Evolutionary conservation across 2,113 vertebrate species (phyloP).

Genomic region (Himantopus leucocephalus): DNA sequence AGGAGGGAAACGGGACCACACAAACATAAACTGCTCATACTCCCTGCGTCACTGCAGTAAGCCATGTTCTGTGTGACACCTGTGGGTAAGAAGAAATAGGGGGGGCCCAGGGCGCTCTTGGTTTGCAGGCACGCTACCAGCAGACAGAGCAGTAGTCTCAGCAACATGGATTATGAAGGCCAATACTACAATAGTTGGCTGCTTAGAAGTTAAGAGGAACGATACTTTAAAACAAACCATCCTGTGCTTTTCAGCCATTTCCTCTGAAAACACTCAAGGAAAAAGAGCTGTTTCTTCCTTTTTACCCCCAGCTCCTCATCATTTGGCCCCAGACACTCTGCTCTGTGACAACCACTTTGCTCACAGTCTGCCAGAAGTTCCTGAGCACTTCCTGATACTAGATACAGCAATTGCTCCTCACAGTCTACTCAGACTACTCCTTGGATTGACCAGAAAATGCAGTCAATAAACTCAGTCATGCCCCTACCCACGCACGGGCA

Average conservation of each 20-base stretch:
- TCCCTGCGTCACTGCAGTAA: background rate
- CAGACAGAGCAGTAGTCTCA: background rate
- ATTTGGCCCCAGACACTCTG: background rate
- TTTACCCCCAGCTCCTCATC: background rate
- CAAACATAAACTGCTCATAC: rapidly evolving
- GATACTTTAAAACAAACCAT: background rate
- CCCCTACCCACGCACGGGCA: background rate
- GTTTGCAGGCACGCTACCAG: background rate
- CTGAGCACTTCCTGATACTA: background rate
- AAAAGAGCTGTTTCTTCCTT: background rate
- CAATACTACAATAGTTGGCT: background rate
- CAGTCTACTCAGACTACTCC: background rate
- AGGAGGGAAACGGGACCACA: background rate
- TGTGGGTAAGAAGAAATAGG: too few species aligned
- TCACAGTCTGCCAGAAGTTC: background rate
- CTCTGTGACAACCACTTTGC: background rate
- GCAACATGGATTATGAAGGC: background rate
- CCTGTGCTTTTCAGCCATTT: background rate
- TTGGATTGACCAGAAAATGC: background rate
- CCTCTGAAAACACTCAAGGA: background rate
- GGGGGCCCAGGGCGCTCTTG: background rate
- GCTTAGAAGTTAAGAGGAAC: background rate
- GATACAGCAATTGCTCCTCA: too few species aligned
- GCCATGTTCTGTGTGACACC: background rate
- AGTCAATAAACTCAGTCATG: background rate